A percentile compares a stretch with the other conserved stretches of the same genome.
Evolutionary conservation across 2,888 invertebrate genomes (phyloP).

Genomic region (Marasmarcha lunaedactyla): DNA sequence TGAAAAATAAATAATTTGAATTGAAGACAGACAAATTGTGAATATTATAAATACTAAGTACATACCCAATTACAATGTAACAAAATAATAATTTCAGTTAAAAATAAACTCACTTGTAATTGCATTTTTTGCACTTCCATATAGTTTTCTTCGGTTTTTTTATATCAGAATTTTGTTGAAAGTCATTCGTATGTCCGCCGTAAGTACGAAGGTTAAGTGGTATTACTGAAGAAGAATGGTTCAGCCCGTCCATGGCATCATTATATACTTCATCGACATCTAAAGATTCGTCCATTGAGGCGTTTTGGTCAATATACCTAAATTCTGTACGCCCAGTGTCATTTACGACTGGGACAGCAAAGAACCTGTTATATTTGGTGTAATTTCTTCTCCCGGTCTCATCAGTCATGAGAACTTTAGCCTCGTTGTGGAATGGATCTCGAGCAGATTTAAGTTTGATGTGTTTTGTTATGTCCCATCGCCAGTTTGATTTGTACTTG

Average conservation of each 20-base stretch:
- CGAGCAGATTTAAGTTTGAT: conserved; percentile 90
- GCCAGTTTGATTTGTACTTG: conserved; percentile 94
- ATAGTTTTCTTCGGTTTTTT: conserved; percentile 77
- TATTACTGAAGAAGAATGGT: conserved; percentile 66
- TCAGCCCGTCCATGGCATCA: conserved; percentile 46
- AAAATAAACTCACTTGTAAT: conserved; percentile 84
- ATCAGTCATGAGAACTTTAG: conserved; percentile 90
- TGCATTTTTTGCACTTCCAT: conserved; percentile 93
- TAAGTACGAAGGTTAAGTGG: conserved; percentile 71
- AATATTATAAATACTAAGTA: no score
- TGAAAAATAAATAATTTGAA: conserved; percentile 28
- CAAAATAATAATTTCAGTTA: no score
- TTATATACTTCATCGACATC: conserved; percentile 61
- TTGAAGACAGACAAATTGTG: no score
- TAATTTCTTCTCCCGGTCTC: conserved; percentile 92
- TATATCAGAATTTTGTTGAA: conserved; percentile 36
- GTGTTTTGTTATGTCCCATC: conserved; percentile 97
- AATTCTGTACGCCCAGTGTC: conserved; percentile 64
- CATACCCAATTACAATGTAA: no score
- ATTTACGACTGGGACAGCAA: conserved; percentile 74
- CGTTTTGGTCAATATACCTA: conserved; percentile 49
- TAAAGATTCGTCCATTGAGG: conserved; percentile 47
- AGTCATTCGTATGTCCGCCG: conserved; percentile 31
- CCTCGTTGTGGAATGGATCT: conserved; percentile 84
- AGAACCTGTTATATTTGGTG: conserved; percentile 92